Evolutionary conservation across 2,888 invertebrate genomes (phyloP), one percentile per base, ranked within the genome.

Genomic region (Bimastos eiseni): DNA sequence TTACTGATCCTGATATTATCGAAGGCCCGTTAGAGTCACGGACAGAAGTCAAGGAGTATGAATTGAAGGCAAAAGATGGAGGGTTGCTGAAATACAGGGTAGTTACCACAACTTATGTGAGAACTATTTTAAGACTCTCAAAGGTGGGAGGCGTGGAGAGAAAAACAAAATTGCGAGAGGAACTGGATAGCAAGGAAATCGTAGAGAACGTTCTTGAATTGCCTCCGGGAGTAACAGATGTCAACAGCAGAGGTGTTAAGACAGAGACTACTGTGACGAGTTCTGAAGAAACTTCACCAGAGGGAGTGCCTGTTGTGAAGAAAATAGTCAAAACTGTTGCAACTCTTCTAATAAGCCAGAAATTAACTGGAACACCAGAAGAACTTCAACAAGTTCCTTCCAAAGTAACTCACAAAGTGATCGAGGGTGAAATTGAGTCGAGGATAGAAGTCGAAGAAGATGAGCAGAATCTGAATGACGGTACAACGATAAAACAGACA

Each of bases 211-310:
- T 90, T 21, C 84, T 90, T 37, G 84, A 90, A 38, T 36, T 90
- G 83, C 90, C 90, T 24, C 90, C 90, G 15, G 90, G 90, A 17
- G 90, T 90, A n/a, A 41, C 90, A n/a, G 84, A 84, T 34, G 38
- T 84, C 24, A 84, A 41, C 36, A 38, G 83, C 6, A 38, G 38
- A 33, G 83, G n/a, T 84, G 38, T 90, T 19, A 90, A 90, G 41
- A 83, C 90, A 33, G 83, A 83, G 3, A 83, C 90, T 36, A 90
- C 90, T 37, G 41, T 90, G 15, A n/a, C n/a, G 21, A 84, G 34
- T 33, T 38, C 83, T 33, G 83, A 84, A 84, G 38, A 90, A 30
- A 36, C 84, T 36, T 38, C 83, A n/a, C 84, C 83, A n/a, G 86
- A 41, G 17, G 90, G 84, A n/a, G 83, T 90, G 33, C 38, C 83